phyloP scores from a whole-genome alignment of 2,113 vertebrate genomes.

The Mesocricetus auratus region DNA sequence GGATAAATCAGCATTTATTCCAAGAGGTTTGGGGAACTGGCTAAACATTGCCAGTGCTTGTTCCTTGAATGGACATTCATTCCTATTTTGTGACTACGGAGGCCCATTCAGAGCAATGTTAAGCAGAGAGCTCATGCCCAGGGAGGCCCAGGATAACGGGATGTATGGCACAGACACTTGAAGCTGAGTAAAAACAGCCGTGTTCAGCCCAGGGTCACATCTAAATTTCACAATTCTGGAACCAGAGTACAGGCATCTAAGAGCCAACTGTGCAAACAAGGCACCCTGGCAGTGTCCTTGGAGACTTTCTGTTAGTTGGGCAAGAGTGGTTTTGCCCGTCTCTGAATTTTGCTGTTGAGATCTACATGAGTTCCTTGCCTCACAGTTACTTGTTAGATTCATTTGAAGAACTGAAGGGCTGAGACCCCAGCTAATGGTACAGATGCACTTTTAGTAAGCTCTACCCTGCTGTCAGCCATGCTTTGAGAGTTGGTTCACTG shows the following conservation, averaged over 20 bases:
- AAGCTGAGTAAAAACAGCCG: neutral
- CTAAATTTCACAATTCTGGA: neutral
- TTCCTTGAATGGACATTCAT: neutral
- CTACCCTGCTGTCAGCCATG: too few species aligned
- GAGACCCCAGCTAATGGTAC: neutral
- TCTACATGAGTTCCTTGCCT: neutral
- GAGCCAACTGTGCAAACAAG: neutral
- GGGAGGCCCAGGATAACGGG: neutral
- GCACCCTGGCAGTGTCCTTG: neutral
- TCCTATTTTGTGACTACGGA: neutral
- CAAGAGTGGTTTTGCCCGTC: neutral
- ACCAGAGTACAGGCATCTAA: neutral
- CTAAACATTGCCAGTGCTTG: conserved; percentile 61
- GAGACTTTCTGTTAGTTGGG: neutral
- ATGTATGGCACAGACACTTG: neutral
- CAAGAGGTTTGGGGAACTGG: conserved; percentile 70
- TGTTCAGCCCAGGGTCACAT: neutral
- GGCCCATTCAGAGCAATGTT: neutral
- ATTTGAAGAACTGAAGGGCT: conserved; percentile 42
- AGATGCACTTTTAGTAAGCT: neutral
- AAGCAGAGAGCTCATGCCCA: neutral
- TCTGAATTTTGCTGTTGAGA: neutral
- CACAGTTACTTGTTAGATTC: neutral
- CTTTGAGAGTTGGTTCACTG: neutral
- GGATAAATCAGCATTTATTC: conserved; percentile 64